Base-by-base conservation (phyloP, 2,797 vertebrate species). In the Tapirus indicus region DNA sequence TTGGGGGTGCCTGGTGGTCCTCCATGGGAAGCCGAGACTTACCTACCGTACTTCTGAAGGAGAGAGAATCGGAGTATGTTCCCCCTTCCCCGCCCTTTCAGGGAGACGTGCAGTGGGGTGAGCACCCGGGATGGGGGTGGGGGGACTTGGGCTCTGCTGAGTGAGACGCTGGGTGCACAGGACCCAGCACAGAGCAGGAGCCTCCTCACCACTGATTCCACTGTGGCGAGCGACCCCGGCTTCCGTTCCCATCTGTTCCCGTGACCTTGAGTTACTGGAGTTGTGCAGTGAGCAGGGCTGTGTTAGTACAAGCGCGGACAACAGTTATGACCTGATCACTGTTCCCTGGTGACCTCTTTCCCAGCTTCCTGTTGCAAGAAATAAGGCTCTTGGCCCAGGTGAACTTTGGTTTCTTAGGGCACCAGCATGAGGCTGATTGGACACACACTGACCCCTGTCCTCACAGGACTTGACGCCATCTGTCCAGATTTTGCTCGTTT, bases 351-450 rank as follows among this genome's bases (percentile, higher is more conserved):
- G 62, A 17, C 78, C 56, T n/a, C 4, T 56, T 72, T 87, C 54
- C 72, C 77, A 56, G 25, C 84, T 82, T 56, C 95, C 56, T 12
- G 38, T 71, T 56, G 88, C 23, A 83, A 13, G 68, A 79, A 79
- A 44, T 56, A 80, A 41, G 38, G 38, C 41, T 68, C 60, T 84
- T 8, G 62, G 35, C 9, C 64, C 54, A 64, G 69, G n/a, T 17
- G 85, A 23, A 91, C 66, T 78, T 9, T 12, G 27, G 32, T 52
- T 86, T 93, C 74, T 82, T 90, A 32, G 0, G 35, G 69, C 20
- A 52, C 78, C 11, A 23, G 49, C 13, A 1, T 60, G 13, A n/a
- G 41, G 13, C 0, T 56, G 29, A 16, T 66, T 16, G 75, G 58
- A 64, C n/a, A 38, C 2, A 25, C 0, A 2, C 10, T 5, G 8